A percentile compares a stretch with the other conserved stretches of the same genome.
phyloP scores from a whole-genome alignment of 64 coral and sea anemone genomes.

The Pocillopora damicornis region DNA sequence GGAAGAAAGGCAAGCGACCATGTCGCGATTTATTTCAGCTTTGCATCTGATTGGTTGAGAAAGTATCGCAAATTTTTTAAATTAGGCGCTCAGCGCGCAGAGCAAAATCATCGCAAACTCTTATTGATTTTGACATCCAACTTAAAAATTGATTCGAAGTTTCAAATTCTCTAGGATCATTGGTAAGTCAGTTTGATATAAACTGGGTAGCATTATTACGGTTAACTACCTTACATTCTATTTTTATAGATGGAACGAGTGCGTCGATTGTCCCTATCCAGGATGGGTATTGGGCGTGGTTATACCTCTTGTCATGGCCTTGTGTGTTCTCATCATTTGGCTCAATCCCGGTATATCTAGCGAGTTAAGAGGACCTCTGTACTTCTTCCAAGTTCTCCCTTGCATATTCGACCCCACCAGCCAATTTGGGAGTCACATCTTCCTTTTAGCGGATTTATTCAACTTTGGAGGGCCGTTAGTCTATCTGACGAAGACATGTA shows the following conservation, averaged over 20 bases:
- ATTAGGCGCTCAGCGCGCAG: no score
- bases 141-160: no score
- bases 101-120: no score
- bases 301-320: constrained; percentile 28
- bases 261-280: constrained; percentile 34
- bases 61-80: no score
- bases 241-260: not conserved
- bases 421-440: constrained; percentile 25
- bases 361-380: constrained; percentile 73
- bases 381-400: constrained; percentile 78
- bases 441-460: constrained; percentile 52
- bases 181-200: not conserved
- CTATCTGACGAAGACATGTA: constrained; percentile 47
- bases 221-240: not conserved
- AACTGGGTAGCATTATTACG: not conserved
- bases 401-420: constrained; percentile 60
- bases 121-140: no score
- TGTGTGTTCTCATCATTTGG: constrained; percentile 68
- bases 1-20: no score
- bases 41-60: no score
- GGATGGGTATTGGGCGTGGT: constrained; percentile 66
- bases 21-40: no score
- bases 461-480: constrained; percentile 69
- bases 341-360: constrained; percentile 68
- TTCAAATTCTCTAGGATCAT: not conserved